Conservation (phyloP, 2,888 invertebrate genomes). For the Cheilosia vulpina region DNA sequence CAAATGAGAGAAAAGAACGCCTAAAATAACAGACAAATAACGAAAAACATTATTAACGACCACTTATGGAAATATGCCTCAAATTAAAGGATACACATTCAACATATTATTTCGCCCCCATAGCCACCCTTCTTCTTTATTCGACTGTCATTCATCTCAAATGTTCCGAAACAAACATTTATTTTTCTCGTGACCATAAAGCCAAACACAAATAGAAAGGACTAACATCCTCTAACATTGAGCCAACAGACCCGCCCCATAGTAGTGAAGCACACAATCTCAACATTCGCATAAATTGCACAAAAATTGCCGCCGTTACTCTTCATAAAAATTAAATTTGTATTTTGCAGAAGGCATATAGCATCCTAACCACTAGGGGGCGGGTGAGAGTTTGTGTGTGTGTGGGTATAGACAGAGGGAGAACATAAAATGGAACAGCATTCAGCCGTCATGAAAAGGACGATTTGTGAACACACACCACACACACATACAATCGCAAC, state of each 20-base stretch:
- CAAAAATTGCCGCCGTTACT: constrained; percentile 74
- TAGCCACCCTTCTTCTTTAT: background rate
- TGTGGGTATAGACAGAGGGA: constrained; percentile 4
- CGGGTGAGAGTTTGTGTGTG: background rate
- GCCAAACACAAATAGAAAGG: constrained; percentile 73
- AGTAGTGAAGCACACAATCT: constrained; percentile 63
- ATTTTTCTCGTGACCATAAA: constrained; percentile 73
- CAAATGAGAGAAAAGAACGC: constrained; percentile 20
- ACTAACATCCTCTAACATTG: constrained; percentile 44
- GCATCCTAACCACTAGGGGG: background rate
- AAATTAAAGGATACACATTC: constrained; percentile 70
- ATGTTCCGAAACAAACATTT: constrained; percentile 69
- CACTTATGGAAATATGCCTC: constrained; percentile 72
- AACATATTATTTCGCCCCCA: constrained; percentile 52
- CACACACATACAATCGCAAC: constrained; percentile 16
- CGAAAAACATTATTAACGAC: constrained; percentile 47
- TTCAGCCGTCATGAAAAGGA: constrained; percentile 63
- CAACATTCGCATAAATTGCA: constrained; percentile 72
- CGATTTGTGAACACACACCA: constrained; percentile 53
- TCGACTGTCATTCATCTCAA: constrained; percentile 61
- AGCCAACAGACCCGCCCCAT: constrained; percentile 24
- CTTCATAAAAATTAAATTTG: constrained; percentile 76
- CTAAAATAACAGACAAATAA: constrained; percentile 20
- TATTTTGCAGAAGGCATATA: constrained; percentile 58
- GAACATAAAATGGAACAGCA: constrained; percentile 63